A percentile compares a stretch with the other conserved stretches of the same genome.
Evolutionary conservation across 1,140 invertebrate species (phyloP).

Genomic region (Heliothis virescens): DNA sequence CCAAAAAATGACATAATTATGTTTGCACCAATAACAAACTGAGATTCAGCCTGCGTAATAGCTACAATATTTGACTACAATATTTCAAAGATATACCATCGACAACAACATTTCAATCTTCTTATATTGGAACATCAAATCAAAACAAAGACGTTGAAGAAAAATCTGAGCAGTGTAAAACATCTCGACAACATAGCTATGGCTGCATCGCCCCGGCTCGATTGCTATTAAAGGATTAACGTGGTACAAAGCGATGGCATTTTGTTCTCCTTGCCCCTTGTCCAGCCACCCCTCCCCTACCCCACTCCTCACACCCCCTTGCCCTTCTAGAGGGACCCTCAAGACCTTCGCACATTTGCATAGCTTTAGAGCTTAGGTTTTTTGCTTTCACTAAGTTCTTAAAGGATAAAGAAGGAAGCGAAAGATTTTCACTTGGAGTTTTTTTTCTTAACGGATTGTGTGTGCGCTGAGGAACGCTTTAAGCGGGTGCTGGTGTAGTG

Average conservation of each 20-base stretch:
- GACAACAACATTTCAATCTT: background rate
- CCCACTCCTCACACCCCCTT: conserved; percentile 55
- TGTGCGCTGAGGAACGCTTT: background rate
- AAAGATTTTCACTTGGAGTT: conserved; percentile 59
- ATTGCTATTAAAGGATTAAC: conserved; percentile 85
- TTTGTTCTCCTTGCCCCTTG: conserved; percentile 78
- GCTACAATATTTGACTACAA: too few species aligned
- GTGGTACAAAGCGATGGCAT: conserved; percentile 80
- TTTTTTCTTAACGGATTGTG: conserved; percentile 3
- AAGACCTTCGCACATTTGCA: conserved; percentile 84
- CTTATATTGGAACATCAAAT: background rate
- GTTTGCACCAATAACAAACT: too few species aligned
- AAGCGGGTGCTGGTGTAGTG: background rate
- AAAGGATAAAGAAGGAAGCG: conserved; percentile 73
- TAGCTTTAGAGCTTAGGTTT: conserved; percentile 81
- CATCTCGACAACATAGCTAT: background rate
- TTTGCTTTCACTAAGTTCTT: conserved; percentile 75
- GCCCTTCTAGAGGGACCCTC: conserved; percentile 66
- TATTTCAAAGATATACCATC: too few species aligned
- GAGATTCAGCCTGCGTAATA: too few species aligned
- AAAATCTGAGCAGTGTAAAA: conserved; percentile 8
- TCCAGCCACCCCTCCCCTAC: conserved; percentile 67
- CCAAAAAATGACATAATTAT: too few species aligned
- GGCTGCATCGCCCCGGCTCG: conserved; percentile 56
- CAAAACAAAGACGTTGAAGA: background rate